Evolutionary conservation across 2,888 invertebrate genomes (phyloP), one percentile per base, ranked within the genome.

Genomic region (Pardosa pseudoannulata): DNA sequence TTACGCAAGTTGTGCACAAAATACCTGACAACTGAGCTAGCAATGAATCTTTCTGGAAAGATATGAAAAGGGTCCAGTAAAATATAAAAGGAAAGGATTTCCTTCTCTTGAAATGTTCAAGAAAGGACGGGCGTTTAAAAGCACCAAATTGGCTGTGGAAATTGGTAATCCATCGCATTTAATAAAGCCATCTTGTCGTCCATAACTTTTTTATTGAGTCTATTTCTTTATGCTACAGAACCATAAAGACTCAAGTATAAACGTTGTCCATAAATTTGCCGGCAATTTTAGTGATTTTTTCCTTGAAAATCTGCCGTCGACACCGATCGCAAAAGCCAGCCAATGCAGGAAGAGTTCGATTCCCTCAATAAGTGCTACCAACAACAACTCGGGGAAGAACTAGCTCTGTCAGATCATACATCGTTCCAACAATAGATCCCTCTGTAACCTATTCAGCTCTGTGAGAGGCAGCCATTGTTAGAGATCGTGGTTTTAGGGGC

Each of bases 141-240:
- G 67, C 16, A 46, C 72, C 50, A 72, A 80, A 65, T 80, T 73
- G 72, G 46, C 32, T 73, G 72, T 68, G n/a, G 65, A 73, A 72
- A 80, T 73, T 50, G 79, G 73, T 32, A 65, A 80, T 80, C 72
- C 46, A 67, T 80, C 72, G 64, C 36, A 7, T 65, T 65, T 41
- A 72, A 72, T 73, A 73, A 71, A 79, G 79, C 62, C 62, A 79
- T 79, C 70, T 56, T 31, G 70, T 28, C 68, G 32, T 74, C 80
- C 73, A 73, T 73, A 73, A 67, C 67, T 74, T 80, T 73, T 80
- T 74, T 36, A 80, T 80, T 73, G 80, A 80, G 80, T 56, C 28
- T n/a, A 28, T 28, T 73, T 23, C 73, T 80, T 80, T 80, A 46
- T 74, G 67, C 19, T 16, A 36, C 19, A 36, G 68, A 74, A 50